These are phyloP conservation scores for Oplegnathus fasciatus DNA, from an alignment of 2,113 vertebrate species.

Conservation along the genomic window DNA sequence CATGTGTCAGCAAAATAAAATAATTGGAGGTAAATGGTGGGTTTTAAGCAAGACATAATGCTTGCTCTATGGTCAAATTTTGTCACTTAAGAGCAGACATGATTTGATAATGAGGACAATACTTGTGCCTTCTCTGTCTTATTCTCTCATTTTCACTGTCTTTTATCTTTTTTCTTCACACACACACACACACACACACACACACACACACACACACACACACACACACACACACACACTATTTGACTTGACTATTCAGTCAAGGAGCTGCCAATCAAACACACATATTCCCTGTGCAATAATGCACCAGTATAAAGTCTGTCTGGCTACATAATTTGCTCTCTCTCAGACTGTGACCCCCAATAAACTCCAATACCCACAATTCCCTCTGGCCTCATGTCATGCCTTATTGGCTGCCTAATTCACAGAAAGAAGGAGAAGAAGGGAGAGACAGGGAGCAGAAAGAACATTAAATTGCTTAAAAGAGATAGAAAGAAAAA, in stretches of 20 bases:
- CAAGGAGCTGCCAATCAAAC: conserved; percentile 34
- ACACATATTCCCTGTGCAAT: conserved; percentile 27
- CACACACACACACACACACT: background rate
- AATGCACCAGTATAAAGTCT: conserved; percentile 38
- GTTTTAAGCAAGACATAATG: background rate
- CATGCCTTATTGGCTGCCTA: conserved; percentile 77
- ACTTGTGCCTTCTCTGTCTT: background rate
- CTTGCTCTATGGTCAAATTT: conserved; percentile 2
- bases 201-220: too few species aligned
- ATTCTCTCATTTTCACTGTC: background rate
- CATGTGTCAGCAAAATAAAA: conserved; percentile 36
- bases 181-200: background rate
- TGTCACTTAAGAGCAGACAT: background rate
- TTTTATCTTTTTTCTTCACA: background rate
- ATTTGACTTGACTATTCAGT: too few species aligned
- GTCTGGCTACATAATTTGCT: conserved; percentile 42
- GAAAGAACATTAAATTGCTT: conserved; percentile 63
- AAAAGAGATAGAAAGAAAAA: conserved; percentile 55
- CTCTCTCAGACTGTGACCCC: conserved; percentile 56
- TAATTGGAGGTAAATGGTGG: background rate
- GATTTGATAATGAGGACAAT: conserved; percentile 6
- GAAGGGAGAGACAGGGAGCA: conserved; percentile 42
- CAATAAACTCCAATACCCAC: conserved; percentile 73
- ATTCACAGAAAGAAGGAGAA: conserved; percentile 68
- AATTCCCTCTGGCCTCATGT: conserved; percentile 71